Base-by-base conservation (phyloP, 2,113 vertebrate genomes). In the Cnemophilus loriae region DNA sequence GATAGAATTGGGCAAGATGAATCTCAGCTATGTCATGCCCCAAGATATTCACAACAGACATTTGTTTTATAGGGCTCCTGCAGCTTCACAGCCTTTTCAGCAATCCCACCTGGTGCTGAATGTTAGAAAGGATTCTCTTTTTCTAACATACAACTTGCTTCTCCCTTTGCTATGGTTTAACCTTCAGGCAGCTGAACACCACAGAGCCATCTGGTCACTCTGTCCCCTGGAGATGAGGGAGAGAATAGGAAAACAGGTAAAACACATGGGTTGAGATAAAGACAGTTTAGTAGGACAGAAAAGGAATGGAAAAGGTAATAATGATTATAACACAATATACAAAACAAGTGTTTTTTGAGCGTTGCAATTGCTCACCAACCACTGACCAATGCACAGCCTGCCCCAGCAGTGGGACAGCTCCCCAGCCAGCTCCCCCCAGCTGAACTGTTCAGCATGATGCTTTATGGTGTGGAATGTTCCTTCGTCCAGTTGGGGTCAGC, bases 21-120 rank as follows among this genome's bases (percentile, higher is more conserved):
- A 93, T 93, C 67, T 41, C 35, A 90, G 15, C 67, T 63, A 35
- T 47, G 49, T 68, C 7, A 39, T 56, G 61, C 57, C 44, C 61
- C 44, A 69, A 86, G 70, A 90, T 68, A 79, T 79, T 82, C 33
- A 56, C 52, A 85, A 33, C 23, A 68, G 60, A 63, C 24, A 47
- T 90, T 90, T 90, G 26, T 93, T 95, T 95, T 73, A 73, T 28
- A 56, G 28, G 61, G 16, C 23, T 95, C 30, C 67, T 89, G 69
- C 56, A 69, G 55, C 55, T 84, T 87, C 74, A 84, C 50, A 61
- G 15, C 13, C n/a, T 89, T 55, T 81, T 50, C 44, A 87, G 39
- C 13, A 35, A 50, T 79, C 39, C 16, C 9, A 13, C 15, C 33
- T 39, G 33, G 18, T 68, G 57, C 33, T 92, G 49, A 35, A 9